Conservation (phyloP, 2,797 vertebrate species). For the Hippopotamyrus pictus region DNA sequence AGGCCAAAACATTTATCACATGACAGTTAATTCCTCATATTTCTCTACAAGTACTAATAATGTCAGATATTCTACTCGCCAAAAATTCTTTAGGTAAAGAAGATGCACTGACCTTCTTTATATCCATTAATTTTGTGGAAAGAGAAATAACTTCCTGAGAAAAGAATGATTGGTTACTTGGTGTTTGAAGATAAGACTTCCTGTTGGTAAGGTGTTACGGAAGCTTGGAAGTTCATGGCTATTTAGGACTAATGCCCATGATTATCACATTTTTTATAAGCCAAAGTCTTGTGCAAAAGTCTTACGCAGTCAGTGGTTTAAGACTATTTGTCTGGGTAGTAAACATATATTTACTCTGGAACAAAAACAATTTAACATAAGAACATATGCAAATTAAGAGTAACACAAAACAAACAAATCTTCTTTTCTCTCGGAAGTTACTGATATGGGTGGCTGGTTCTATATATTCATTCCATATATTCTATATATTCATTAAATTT, state of each 20-base stretch:
- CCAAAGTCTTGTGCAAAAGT: neutral
- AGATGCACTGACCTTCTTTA: slow-evolving; percentile 47
- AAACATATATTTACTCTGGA: neutral
- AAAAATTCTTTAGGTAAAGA: neutral
- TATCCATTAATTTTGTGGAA: slow-evolving; percentile 46
- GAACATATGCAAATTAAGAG: neutral
- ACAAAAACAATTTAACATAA: neutral
- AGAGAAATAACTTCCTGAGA: slow-evolving; percentile 27
- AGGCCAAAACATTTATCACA: neutral
- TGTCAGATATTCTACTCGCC: neutral
- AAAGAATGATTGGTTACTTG: slow-evolving; percentile 18
- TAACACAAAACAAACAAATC: neutral
- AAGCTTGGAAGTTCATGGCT: neutral
- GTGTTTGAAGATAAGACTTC: neutral
- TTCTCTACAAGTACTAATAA: neutral
- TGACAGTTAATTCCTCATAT: neutral
- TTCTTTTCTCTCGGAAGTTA: neutral
- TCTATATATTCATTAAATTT: neutral
- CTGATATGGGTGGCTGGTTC: neutral
- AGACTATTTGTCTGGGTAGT: neutral
- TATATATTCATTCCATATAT: neutral
- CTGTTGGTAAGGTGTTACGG: neutral
- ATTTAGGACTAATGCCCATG: neutral
- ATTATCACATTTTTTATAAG: neutral
- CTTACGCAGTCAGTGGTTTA: neutral